Base-by-base conservation (phyloP, 2,797 vertebrate genomes). In the Enteromius argenteus region DNA sequence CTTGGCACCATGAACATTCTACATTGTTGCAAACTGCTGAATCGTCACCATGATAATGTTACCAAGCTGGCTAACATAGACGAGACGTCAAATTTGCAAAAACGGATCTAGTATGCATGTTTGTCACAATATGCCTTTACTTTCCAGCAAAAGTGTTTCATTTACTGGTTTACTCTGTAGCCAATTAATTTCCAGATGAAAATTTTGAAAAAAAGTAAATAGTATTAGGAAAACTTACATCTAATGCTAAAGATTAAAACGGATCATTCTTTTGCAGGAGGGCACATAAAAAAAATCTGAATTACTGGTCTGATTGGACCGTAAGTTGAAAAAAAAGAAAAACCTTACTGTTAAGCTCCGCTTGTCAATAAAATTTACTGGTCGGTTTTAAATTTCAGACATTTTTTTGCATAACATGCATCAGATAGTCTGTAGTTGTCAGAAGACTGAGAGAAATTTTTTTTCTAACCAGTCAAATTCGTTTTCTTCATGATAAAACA, bases 21-120 rank as follows among this genome's bases (percentile, higher is more conserved):
- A 73, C 44, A 73, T 19, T 49, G 69, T 30, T 51, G 44, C 44
- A 51, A 73, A 51, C 71, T 13, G 27, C 71, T 21, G 17, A 72
- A 49, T 30, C 32, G 72, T 53, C 51, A 14, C 19, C 10, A 74
- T 35, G 46, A 35, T n/a, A 74, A 53, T 56, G 49, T 74, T n/a
- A 14, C 6, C 49, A 9, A 37, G 72, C 19, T 53, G 49, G 19
- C 19, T 75, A 75, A 74, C 19, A 35, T 35, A 14, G 19, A 35
- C 1, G 17, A 44, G 68, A 27, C 19, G 4, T 30, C 23, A 72
- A 49, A 72, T 19, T 30, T 10, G 23, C 17, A 32, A 32, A 49
- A 19, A 51, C 23, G 32, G 17, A 32, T 5, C 6, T 14, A 32
- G 27, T 13, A 17, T 49, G 4, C 11, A 49, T 10, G 71, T 74